Base-by-base conservation (phyloP, 1,140 invertebrate species). In the Eupeodes corollae region DNA sequence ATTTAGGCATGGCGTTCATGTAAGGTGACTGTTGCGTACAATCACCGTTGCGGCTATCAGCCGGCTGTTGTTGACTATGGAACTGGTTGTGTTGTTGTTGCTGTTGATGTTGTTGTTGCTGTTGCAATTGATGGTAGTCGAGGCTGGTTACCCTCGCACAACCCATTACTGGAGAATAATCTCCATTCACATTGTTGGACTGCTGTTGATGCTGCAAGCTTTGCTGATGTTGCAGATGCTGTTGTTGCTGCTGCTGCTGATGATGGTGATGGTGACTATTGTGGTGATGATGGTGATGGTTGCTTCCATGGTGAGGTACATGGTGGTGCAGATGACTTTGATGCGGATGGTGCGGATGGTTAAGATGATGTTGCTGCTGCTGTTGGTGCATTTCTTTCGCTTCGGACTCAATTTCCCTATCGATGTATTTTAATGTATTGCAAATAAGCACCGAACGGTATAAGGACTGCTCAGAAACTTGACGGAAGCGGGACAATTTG, bases 361-460 rank as follows among this genome's bases (percentile, higher is more conserved):
- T 54, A 46, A 59, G 56, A 8, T 61, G 59, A 14, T 56, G 55
- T 40, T 61, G 57, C 15, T 57, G 56, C 3, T 56, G 71, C 45
- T 75, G 74, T 51, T 70, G 61, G 42, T 63, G 61, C 47, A 61
- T 64, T 53, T 76, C 74, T 56, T 70, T 76, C 50, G 70, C 75
- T 68, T 92, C 89, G 35, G 79, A 75, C 67, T 91, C 86, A 76
- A 95, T 86, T 68, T 95, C 91, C 21, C 84, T 76, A 71, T 95
- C 91, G 53, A 96, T 84, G 57, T 85, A 79, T 62, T 91, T 83
- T 42, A 95, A 68, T 9, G 91, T 94, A 67, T 95, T 96, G 72
- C 90, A 92, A 54, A 96, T 92, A 35, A 96, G 80, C 53, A 96
- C 92, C 6, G 90, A 94, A 35, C 89, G 79, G 46, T 88, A 79